Percentiles rank a stretch among this genome's conserved stretches.
phyloP scores from a whole-genome alignment of 2,888 invertebrate species.

The Diogma glabrata region DNA sequence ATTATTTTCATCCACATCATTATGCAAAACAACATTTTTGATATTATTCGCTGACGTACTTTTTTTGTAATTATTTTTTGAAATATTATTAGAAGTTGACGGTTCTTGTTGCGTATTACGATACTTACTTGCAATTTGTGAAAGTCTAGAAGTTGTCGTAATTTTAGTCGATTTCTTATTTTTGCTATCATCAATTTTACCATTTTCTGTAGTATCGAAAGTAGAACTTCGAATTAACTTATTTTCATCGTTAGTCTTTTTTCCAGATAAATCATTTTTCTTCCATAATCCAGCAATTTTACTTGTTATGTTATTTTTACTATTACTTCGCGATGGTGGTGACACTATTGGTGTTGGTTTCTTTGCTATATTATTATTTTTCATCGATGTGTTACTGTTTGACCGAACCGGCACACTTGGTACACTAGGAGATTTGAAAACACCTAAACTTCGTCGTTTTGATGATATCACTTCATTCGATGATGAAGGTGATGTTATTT shows the following conservation, averaged over 20 bases:
- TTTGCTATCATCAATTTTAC: not conserved
- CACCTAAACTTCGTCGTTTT: conserved; percentile 17
- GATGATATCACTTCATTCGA: conserved; percentile 23
- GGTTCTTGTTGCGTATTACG: not conserved
- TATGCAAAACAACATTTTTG: conserved; percentile 2
- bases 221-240: conserved; percentile 32
- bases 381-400: conserved; percentile 30
- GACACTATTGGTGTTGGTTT: conserved; percentile 27
- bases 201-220: conserved; percentile 29
- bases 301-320: conserved; percentile 30
- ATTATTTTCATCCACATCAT: not conserved
- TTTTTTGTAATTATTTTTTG: too few species aligned
- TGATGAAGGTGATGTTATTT: conserved; percentile 23
- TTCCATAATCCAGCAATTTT: conserved; percentile 36
- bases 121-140: conserved; percentile 2
- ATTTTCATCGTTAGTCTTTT: conserved; percentile 17
- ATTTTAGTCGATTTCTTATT: not conserved
- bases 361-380: conserved; percentile 21
- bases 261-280: conserved; percentile 11
- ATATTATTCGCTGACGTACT: not conserved
- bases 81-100: too few species aligned
- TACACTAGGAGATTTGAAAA: conserved; percentile 20
- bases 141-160: not conserved
- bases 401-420: conserved; percentile 29
- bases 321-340: conserved; percentile 30